These are phyloP conservation scores for Cyrtorhinus lividipennis DNA, from an alignment of 1,140 invertebrate genomes.

Conservation along the genomic window DNA sequence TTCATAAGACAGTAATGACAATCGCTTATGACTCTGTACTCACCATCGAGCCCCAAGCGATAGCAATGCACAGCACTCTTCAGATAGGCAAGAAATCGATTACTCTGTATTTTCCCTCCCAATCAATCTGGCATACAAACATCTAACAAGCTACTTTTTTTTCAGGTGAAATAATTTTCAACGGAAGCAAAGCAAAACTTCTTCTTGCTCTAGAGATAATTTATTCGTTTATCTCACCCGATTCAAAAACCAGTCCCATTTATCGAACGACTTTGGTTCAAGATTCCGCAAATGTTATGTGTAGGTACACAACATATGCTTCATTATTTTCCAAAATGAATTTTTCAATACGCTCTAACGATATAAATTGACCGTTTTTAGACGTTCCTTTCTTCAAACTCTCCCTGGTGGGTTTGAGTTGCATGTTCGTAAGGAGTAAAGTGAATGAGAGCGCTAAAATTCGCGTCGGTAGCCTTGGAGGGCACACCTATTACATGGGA, in stretches of 20 bases:
- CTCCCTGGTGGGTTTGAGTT: conserved; percentile 7
- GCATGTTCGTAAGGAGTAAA: conserved; percentile 10
- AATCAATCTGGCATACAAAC: too few relatives aligned
- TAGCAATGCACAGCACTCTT: conserved; percentile 10
- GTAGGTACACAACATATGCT: background rate
- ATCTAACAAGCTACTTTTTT: too few relatives aligned
- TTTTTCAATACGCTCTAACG: too few relatives aligned
- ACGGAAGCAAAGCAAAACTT: conserved; percentile 40
- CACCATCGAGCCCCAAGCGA: background rate
- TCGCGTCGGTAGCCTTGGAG: conserved; percentile 8
- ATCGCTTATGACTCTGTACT: background rate
- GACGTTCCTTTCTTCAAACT: conserved; percentile 15
- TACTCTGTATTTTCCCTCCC: background rate
- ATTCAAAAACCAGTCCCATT: conserved; percentile 15
- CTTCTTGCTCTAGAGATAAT: conserved; percentile 35
- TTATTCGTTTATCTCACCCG: conserved; percentile 18
- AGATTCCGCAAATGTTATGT: background rate
- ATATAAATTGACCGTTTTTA: too few relatives aligned
- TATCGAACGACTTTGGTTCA: conserved; percentile 15
- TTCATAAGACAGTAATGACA: background rate
- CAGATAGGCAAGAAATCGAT: conserved; percentile 9
- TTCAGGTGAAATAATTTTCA: conserved; percentile 35
- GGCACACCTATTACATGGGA: background rate
- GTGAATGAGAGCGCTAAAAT: conserved; percentile 18
- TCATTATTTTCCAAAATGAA: too few relatives aligned